Evolutionary conservation across 1,140 invertebrate genomes (phyloP).

Genomic region (Triops longicaudatus): DNA sequence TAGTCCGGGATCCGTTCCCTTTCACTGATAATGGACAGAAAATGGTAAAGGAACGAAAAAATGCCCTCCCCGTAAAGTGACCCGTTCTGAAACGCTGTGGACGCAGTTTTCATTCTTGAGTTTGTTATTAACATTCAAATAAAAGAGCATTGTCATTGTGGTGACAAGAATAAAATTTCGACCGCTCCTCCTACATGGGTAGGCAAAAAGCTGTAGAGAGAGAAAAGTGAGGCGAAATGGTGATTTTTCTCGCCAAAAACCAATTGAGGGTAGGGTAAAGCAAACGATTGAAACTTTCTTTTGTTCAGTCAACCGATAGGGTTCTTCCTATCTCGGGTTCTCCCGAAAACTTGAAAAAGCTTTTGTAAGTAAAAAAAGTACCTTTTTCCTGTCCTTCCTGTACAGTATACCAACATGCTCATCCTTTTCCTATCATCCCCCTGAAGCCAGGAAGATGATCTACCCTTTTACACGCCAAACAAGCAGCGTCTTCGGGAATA

Average conservation of each 20-base stretch:
- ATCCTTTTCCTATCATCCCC: neutral
- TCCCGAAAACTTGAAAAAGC: neutral
- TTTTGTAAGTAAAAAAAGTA: neutral
- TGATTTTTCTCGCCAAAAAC: neutral
- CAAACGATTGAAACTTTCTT: neutral
- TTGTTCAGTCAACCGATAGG: neutral
- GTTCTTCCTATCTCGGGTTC: neutral
- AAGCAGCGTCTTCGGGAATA: neutral
- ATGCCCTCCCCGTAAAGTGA: too few species aligned
- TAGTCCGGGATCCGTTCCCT: too few species aligned
- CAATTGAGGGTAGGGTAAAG: neutral
- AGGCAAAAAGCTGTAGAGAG: too few species aligned
- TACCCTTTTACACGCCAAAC: neutral
- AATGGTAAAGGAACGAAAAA: too few species aligned
- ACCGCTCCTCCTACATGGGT: too few species aligned
- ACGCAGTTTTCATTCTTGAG: too few species aligned
- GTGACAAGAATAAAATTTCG: too few species aligned
- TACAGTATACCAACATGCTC: neutral
- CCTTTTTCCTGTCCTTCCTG: neutral
- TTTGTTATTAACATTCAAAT: too few species aligned
- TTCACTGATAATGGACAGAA: too few species aligned
- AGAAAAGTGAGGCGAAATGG: neutral
- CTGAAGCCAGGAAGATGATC: constrained; percentile 3
- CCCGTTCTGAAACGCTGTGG: too few species aligned
- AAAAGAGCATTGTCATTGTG: too few species aligned